These are phyloP conservation scores for Hexactinellida sp. DNA, from an alignment of 37 sponge, comb jelly and placozoan genomes.

Conservation along the genomic window DNA sequence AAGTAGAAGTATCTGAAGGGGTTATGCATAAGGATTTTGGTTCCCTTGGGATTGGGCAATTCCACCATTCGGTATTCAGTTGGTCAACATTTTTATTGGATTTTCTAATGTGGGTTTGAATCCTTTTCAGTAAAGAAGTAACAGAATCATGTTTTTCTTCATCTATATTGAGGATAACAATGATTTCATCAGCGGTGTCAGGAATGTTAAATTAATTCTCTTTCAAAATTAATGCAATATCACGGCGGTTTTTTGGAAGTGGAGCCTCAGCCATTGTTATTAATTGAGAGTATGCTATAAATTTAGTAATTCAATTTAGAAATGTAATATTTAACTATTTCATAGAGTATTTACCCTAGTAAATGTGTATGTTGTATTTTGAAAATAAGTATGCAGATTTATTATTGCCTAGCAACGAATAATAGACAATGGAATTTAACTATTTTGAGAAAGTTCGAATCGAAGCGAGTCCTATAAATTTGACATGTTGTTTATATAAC, in stretches of 20 bases:
- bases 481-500: not conserved
- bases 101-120: not conserved
- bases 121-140: not conserved
- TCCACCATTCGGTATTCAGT: not conserved
- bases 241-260: not conserved
- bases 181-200: not conserved
- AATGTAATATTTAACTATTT: too few species aligned
- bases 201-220: not conserved
- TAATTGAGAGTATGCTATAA: too few species aligned
- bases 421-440: not conserved
- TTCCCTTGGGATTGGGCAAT: not conserved
- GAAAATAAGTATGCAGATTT: too few species aligned
- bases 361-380: too few species aligned
- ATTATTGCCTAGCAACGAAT: not conserved
- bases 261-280: not conserved
- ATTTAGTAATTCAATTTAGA: too few species aligned
- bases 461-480: not conserved
- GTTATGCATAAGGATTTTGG: not conserved
- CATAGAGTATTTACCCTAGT: too few species aligned
- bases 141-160: not conserved
- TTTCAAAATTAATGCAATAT: not conserved
- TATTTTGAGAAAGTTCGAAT: not conserved
- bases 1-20: not conserved
- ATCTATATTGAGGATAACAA: not conserved
- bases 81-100: not conserved